Evolutionary conservation across 2,113 vertebrate species (phyloP).

Genomic region (Anoura caudifer): DNA sequence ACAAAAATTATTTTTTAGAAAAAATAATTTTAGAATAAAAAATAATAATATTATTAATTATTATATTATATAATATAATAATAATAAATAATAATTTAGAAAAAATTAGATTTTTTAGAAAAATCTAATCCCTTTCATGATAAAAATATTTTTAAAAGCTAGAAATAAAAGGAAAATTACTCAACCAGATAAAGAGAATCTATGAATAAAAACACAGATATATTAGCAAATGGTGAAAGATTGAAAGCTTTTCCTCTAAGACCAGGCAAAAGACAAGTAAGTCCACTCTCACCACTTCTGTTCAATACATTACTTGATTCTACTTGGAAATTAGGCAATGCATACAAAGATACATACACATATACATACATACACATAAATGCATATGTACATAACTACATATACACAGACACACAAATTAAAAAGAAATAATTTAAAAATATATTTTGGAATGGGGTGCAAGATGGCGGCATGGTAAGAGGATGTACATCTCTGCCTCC

Average conservation of each 20-base stretch:
- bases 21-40: no score
- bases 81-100: no score
- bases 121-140: not conserved
- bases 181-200: not conserved
- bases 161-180: not conserved
- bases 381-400: not conserved
- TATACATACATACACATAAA: not conserved
- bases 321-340: not conserved
- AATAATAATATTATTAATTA: no score
- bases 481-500: no score
- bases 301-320: not conserved
- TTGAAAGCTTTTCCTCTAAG: not conserved
- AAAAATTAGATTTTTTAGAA: no score
- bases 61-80: no score
- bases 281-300: not conserved
- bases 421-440: not conserved
- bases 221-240: not conserved
- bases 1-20: conserved; percentile 34
- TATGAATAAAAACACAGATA: not conserved
- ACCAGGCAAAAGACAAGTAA: not conserved
- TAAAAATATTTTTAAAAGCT: not conserved
- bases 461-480: no score
- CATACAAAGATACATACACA: not conserved
- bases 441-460: not conserved
- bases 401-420: not conserved